Conservation (phyloP, 2,113 vertebrate species). For the Campylomormyrus tamandua region DNA sequence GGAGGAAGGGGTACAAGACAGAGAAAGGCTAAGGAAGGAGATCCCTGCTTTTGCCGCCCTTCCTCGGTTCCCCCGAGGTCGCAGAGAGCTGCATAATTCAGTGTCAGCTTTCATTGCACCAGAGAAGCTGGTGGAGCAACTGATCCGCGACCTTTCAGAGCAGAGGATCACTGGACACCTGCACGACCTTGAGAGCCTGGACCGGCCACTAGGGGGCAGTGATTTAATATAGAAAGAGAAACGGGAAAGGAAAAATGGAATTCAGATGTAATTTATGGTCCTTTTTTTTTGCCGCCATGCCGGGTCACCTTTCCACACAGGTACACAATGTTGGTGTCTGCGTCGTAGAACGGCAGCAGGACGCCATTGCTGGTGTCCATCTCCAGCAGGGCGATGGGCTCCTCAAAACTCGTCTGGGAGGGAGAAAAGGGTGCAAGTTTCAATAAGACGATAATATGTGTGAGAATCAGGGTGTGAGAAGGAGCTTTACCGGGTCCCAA, state of each 20-base stretch:
- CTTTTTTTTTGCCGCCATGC: neutral
- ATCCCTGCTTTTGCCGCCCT: neutral
- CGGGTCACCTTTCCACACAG: constrained; percentile 84
- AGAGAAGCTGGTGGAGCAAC: neutral
- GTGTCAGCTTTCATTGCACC: neutral
- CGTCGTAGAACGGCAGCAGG: constrained; percentile 86
- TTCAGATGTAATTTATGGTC: neutral
- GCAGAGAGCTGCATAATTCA: neutral
- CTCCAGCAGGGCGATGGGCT: constrained; percentile 90
- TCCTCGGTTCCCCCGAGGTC: neutral
- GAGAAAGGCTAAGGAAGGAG: neutral
- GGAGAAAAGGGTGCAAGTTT: neutral
- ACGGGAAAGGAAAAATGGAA: neutral
- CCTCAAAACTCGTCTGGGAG: constrained; percentile 83
- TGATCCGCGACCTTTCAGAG: neutral
- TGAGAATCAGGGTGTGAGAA: neutral
- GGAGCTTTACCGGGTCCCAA: constrained; percentile 88
- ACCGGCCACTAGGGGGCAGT: neutral
- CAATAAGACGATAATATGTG: constrained; percentile 8
- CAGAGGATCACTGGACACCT: neutral
- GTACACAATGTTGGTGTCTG: constrained; percentile 88
- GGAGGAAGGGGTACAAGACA: neutral
- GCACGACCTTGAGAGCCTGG: neutral
- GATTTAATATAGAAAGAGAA: neutral
- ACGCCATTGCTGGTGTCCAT: constrained; percentile 97